Evolutionary conservation across 2,888 invertebrate genomes (phyloP).

Genomic region (Apamea epomidion): DNA sequence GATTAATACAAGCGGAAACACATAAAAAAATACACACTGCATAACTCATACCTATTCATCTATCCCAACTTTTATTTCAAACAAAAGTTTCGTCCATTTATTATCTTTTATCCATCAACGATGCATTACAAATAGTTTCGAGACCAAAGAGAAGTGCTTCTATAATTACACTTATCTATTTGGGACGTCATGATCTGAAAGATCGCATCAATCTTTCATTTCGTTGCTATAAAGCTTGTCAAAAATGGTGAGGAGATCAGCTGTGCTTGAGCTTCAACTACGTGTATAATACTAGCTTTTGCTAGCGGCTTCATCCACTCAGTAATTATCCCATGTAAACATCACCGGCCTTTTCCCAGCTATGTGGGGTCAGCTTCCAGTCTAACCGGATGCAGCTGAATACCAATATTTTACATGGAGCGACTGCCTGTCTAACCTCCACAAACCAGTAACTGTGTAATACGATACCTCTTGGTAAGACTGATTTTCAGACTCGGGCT

Average conservation of each 20-base stretch:
- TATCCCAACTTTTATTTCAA: constrained; percentile 42
- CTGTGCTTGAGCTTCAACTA: not conserved
- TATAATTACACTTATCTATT: constrained; percentile 62
- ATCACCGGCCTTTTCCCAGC: too few relatives aligned
- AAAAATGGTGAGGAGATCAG: constrained; percentile 10
- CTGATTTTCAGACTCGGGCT: too few relatives aligned
- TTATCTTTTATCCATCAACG: constrained; percentile 62
- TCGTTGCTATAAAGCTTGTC: constrained; percentile 23
- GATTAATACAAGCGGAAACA: constrained; percentile 29
- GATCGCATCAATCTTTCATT: constrained; percentile 63
- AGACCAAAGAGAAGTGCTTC: constrained; percentile 60
- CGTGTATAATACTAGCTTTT: not conserved
- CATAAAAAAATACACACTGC: constrained; percentile 9
- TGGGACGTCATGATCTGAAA: constrained; percentile 39
- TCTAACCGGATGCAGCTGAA: too few relatives aligned
- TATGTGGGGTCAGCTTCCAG: too few relatives aligned
- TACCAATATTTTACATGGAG: too few relatives aligned
- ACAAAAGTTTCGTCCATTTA: constrained; percentile 43
- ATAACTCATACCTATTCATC: not conserved
- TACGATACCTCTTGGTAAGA: too few relatives aligned
- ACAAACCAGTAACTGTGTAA: too few relatives aligned
- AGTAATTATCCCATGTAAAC: not conserved
- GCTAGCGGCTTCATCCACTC: not conserved
- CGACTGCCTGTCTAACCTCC: too few relatives aligned
- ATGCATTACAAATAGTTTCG: constrained; percentile 52